Evolutionary conservation across 2,113 vertebrate genomes (phyloP), one percentile per base, ranked within the genome.

Genomic region (Phylloscopus whistleri): DNA sequence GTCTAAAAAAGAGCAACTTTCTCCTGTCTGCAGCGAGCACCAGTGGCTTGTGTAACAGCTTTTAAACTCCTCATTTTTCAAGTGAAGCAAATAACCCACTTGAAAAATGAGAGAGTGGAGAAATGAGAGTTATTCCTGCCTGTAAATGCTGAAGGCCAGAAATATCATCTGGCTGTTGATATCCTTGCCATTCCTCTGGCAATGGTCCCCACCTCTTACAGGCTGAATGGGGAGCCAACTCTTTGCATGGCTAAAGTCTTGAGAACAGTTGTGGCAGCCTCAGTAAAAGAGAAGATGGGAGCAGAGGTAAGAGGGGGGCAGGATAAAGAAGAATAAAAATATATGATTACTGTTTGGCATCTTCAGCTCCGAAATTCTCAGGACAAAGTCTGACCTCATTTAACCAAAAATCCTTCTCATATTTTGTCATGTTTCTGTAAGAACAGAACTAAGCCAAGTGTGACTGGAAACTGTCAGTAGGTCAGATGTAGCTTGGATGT

Each of bases 161-260:
- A 78, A 22, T 17, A 26, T 13, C n/a, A 84, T 13, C 11, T 4
- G 30, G 7, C 51, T 66, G n/a, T 35, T 60, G 41, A 39, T 43
- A 23, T 6, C 8, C 28, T 70, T 43, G 22, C 23, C 8, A 5
- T 66, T 74, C 13, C 43, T 63, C 26, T 72, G 43, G 16, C 0
- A 6, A 3, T 4, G 9, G 33, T 62, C 26, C 28, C 22, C 24
- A 39, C 16, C n/a, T 58, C 41, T 23, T 13, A 16, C 0, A 4
- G 49, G 46, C 17, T 58, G n/a, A 56, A 53, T 2, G 28, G 0
- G 4, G 35, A 64, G 16, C 23, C 30, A 48, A 22, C 4, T 0
- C 0, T 44, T 62, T 44, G 24, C 5, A 4, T 31, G 12, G 33
- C 9, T 4, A 13, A 63, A 91, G 7, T 20, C 17, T 51, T 44